These are phyloP conservation scores for Hedya salicella DNA, from an alignment of 2,888 invertebrate species.

Conservation along the genomic window DNA sequence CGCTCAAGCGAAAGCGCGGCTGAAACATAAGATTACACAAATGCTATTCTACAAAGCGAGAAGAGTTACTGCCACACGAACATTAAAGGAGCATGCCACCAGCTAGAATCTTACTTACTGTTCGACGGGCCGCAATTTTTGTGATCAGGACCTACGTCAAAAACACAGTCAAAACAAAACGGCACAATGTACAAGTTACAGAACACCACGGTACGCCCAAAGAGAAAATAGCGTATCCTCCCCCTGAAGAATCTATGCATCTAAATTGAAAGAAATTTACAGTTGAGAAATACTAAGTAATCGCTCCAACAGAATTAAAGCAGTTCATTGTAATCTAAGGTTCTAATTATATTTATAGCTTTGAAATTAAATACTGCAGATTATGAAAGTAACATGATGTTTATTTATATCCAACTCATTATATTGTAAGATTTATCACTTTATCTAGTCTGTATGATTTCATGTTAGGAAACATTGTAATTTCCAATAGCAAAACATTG, in stretches of 20 bases:
- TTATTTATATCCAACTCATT: too few species aligned
- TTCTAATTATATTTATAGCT: not conserved
- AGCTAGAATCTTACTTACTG: slow-evolving; percentile 82
- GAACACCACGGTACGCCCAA: slow-evolving; percentile 45
- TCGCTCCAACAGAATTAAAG: slow-evolving; percentile 25
- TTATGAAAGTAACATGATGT: not conserved
- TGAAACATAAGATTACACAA: slow-evolving; percentile 60
- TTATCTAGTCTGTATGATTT: too few species aligned
- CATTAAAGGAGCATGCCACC: slow-evolving; percentile 75
- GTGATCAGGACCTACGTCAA: slow-evolving; percentile 85
- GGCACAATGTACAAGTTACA: slow-evolving; percentile 69
- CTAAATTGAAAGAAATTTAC: slow-evolving; percentile 68
- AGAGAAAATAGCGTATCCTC: slow-evolving; percentile 21
- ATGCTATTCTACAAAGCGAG: slow-evolving; percentile 73
- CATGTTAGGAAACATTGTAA: too few species aligned
- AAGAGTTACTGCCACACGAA: slow-evolving; percentile 75
- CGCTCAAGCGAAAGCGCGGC: slow-evolving; percentile 67
- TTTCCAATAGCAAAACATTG: too few species aligned
- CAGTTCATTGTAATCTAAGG: not conserved
- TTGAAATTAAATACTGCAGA: not conserved
- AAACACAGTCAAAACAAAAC: slow-evolving; percentile 82
- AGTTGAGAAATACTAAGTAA: slow-evolving; percentile 47
- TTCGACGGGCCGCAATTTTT: slow-evolving; percentile 83
- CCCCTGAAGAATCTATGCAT: slow-evolving; percentile 52
- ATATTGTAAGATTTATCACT: too few species aligned